These are phyloP conservation scores for Bolinopsis microptera DNA, from an alignment of 37 sponge, comb jelly and placozoan species.

Conservation along the genomic window DNA sequence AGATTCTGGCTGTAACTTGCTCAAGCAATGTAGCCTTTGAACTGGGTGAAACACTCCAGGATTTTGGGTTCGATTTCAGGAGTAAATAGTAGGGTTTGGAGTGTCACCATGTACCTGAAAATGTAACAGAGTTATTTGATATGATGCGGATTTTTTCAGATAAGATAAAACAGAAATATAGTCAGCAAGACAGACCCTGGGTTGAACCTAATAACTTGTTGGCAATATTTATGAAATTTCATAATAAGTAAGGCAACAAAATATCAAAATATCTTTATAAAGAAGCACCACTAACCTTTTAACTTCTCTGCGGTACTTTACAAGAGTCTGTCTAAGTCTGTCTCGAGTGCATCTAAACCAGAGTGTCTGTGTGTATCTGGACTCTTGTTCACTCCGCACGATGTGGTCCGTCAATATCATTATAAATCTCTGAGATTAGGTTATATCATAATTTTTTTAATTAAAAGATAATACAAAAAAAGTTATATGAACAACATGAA, in stretches of 20 bases:
- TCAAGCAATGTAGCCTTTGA: slow-evolving; percentile 42
- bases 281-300: slow-evolving; percentile 29
- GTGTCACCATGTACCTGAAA: slow-evolving; percentile 49
- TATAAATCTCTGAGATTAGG: slow-evolving; percentile 66
- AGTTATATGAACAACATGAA: too few relatives aligned
- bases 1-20: background rate
- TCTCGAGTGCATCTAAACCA: slow-evolving; percentile 76
- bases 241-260: too few relatives aligned
- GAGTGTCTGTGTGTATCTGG: slow-evolving; percentile 70
- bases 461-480: too few relatives aligned
- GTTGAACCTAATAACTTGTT: too few relatives aligned
- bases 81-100: slow-evolving; percentile 30
- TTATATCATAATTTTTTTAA: background rate
- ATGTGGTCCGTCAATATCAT: slow-evolving; percentile 70
- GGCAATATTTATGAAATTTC: too few relatives aligned
- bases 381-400: slow-evolving; percentile 72
- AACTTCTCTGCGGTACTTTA: slow-evolving; percentile 54
- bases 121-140: background rate
- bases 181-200: too few relatives aligned
- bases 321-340: slow-evolving; percentile 72
- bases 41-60: slow-evolving; percentile 40
- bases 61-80: slow-evolving; percentile 38
- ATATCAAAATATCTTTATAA: too few relatives aligned
- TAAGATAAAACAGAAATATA: too few relatives aligned
- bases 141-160: too few relatives aligned